Evolutionary conservation across 2,113 vertebrate species (phyloP).

Genomic region (Xenus cinereus): DNA sequence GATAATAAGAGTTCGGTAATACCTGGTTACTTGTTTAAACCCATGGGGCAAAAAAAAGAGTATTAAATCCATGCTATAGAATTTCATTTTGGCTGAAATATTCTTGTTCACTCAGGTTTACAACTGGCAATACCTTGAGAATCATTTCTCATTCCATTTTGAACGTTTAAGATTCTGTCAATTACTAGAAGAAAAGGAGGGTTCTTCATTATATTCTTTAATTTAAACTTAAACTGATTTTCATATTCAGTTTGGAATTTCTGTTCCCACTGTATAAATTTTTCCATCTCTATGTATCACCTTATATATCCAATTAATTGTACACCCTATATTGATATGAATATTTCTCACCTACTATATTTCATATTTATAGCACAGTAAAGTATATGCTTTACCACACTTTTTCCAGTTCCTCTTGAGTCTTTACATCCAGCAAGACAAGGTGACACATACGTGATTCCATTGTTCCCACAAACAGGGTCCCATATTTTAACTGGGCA

Average conservation of each 20-base stretch:
- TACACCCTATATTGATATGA: neutral
- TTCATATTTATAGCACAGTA: neutral
- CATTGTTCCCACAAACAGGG: slow-evolving; percentile 86
- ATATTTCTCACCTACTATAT: neutral
- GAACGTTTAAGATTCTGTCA: neutral
- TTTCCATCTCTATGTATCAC: neutral
- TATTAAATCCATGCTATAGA: neutral
- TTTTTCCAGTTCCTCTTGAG: slow-evolving; percentile 78
- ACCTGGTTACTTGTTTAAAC: neutral
- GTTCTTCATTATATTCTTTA: neutral
- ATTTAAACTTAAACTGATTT: neutral
- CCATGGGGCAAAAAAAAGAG: neutral
- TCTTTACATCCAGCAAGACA: slow-evolving; percentile 87
- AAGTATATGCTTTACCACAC: slow-evolving; percentile 72
- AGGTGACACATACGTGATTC: slow-evolving; percentile 86
- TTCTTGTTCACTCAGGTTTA: neutral
- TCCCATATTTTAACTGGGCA: slow-evolving; percentile 81
- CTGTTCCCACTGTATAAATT: neutral
- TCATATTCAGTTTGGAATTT: neutral
- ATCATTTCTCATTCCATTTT: neutral
- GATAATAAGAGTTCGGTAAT: neutral
- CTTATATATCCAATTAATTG: neutral
- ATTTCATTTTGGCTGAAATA: neutral
- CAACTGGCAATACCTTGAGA: neutral
- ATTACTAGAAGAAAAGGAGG: neutral